Percentiles rank a stretch among this genome's conserved stretches.
Conservation (phyloP, 2,113 vertebrate species). For the Sebastes schlegelii region DNA sequence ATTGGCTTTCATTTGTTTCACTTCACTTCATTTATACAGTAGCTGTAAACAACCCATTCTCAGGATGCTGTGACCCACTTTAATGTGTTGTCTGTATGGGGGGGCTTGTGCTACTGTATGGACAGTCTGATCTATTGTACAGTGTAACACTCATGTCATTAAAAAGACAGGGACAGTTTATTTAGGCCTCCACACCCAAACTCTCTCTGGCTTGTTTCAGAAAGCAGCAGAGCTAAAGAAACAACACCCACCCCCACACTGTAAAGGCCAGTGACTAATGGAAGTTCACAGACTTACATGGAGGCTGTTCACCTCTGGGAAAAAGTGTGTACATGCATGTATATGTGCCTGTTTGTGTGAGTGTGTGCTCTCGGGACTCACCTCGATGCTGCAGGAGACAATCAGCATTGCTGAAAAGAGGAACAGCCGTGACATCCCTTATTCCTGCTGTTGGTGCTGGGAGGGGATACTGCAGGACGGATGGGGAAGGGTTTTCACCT, state of each 20-base stretch:
- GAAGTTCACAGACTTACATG: background rate
- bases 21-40: slow-evolving; percentile 24
- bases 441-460: slow-evolving; percentile 68
- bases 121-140: background rate
- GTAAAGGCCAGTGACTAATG: slow-evolving; percentile 42
- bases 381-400: slow-evolving; percentile 82
- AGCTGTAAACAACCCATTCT: slow-evolving; percentile 43
- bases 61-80: background rate
- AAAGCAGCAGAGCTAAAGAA: slow-evolving; percentile 6
- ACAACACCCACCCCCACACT: background rate
- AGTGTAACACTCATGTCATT: background rate
- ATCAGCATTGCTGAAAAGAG: slow-evolving; percentile 75
- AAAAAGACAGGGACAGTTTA: slow-evolving; percentile 14
- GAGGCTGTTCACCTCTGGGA: background rate
- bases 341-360: background rate
- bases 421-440: slow-evolving; percentile 80
- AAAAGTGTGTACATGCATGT: background rate
- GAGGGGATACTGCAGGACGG: slow-evolving; percentile 62
- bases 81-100: slow-evolving; percentile 26
- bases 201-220: slow-evolving; percentile 39
- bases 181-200: slow-evolving; percentile 29
- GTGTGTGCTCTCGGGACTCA: slow-evolving; percentile 45
- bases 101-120: background rate
- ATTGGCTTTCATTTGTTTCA: slow-evolving; percentile 37
- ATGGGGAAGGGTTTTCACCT: slow-evolving; percentile 72